Conservation (phyloP, 2,113 vertebrate genomes). For the Anoplopoma fimbria region DNA sequence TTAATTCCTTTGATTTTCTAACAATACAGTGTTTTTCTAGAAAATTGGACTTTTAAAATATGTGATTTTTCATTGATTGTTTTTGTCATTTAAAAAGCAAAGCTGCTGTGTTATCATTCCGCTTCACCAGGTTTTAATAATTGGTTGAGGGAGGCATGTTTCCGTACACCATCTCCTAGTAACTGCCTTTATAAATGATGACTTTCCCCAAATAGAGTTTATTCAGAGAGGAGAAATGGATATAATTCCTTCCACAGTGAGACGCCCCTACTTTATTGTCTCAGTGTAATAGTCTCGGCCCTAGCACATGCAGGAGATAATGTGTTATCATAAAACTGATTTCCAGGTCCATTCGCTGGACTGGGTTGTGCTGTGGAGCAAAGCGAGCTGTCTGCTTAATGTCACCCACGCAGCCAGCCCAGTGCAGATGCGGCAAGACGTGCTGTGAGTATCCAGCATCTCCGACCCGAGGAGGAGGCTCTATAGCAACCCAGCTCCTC, state of each 20-base stretch:
- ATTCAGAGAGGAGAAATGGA: slow-evolving; percentile 39
- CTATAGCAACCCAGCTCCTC: slow-evolving; percentile 17
- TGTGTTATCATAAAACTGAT: slow-evolving; percentile 62
- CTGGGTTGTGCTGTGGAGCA: slow-evolving; percentile 45
- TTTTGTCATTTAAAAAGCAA: slow-evolving; percentile 7
- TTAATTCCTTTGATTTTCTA: slow-evolving; percentile 4
- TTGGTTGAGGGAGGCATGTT: neutral
- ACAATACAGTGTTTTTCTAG: neutral
- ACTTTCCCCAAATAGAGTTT: slow-evolving; percentile 26
- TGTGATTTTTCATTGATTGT: neutral
- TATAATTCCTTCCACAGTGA: slow-evolving; percentile 14
- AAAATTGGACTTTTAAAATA: neutral
- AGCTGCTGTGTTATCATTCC: neutral
- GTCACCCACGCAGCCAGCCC: slow-evolving; percentile 27
- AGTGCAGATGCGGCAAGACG: slow-evolving; percentile 36
- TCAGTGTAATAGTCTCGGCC: slow-evolving; percentile 32
- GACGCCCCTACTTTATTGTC: slow-evolving; percentile 47
- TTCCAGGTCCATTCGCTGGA: slow-evolving; percentile 39
- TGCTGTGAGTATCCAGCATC: slow-evolving; percentile 34
- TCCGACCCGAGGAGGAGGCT: neutral
- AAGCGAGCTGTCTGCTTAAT: slow-evolving; percentile 27
- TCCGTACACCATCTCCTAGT: neutral
- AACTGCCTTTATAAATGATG: slow-evolving; percentile 18
- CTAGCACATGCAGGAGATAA: slow-evolving; percentile 48
- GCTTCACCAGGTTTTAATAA: neutral